A percentile compares a stretch with the other conserved stretches of the same genome.
These are phyloP conservation scores for Helicoverpa armigera DNA, from an alignment of 1,140 invertebrate species.

Conservation along the genomic window DNA sequence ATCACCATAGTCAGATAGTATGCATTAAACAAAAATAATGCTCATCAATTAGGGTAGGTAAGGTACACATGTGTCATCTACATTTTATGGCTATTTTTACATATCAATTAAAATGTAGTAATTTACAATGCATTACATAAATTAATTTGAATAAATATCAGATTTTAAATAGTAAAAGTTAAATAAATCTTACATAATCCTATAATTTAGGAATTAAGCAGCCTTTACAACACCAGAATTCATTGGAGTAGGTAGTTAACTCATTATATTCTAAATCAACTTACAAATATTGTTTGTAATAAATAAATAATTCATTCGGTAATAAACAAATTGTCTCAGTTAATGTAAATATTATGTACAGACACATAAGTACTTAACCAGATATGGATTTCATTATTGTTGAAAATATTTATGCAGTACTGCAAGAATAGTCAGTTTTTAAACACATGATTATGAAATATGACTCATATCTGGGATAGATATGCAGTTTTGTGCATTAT, in stretches of 20 bases:
- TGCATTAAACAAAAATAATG: background rate
- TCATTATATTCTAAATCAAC: background rate
- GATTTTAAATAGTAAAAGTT: background rate
- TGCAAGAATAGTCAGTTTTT: background rate
- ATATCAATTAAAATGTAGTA: too few relatives aligned
- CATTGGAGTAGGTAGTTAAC: background rate
- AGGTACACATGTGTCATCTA: too few relatives aligned
- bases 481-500: conserved; percentile 2
- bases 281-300: background rate
- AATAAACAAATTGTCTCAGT: background rate
- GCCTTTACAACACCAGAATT: background rate
- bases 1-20: conserved; percentile 12
- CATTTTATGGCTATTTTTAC: too few relatives aligned
- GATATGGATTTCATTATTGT: background rate
- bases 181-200: background rate
- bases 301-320: background rate
- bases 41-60: background rate
- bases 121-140: too few relatives aligned
- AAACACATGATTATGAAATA: too few relatives aligned
- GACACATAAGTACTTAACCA: conserved; percentile 19
- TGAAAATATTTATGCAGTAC: too few relatives aligned
- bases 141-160: too few relatives aligned
- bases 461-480: too few relatives aligned
- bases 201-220: background rate
- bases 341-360: conserved; percentile 13